Percentiles rank a stretch among this genome's conserved stretches.
These are phyloP conservation scores for Sepioteuthis lessoniana DNA, from an alignment of 2,888 invertebrate genomes.

Conservation along the genomic window DNA sequence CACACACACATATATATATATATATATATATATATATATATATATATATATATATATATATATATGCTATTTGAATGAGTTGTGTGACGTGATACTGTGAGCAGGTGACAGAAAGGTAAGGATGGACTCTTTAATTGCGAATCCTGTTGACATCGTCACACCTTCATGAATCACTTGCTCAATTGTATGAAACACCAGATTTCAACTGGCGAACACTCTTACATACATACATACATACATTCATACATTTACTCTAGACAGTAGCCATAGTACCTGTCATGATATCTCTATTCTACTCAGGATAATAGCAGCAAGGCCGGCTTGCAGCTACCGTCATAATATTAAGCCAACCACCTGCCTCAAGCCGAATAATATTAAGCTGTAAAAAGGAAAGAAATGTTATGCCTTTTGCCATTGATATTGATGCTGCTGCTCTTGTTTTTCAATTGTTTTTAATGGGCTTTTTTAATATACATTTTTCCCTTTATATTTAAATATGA, in stretches of 20 bases:
- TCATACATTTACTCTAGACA: neutral
- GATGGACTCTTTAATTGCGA: neutral
- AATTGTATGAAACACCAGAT: neutral
- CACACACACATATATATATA: neutral
- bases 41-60: neutral
- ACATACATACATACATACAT: neutral
- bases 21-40: neutral
- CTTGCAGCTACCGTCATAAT: neutral
- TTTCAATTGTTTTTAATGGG: neutral
- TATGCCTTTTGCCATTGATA: neutral
- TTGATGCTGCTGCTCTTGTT: neutral
- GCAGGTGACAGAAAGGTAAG: neutral
- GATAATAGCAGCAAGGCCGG: neutral
- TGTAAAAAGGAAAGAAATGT: neutral
- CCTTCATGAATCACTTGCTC: slow-evolving; percentile 11
- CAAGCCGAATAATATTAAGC: neutral
- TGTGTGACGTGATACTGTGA: neutral
- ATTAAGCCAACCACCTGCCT: neutral
- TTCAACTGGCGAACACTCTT: neutral
- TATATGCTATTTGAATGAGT: neutral
- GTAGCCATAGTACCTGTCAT: neutral
- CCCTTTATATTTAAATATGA: too few species aligned
- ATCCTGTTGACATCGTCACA: neutral
- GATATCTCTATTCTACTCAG: neutral
- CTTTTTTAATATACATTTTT: too few species aligned